A percentile compares a stretch with the other conserved stretches of the same genome.
Conservation (phyloP, 1,140 invertebrate species). For the Leptoteleia sp. region DNA sequence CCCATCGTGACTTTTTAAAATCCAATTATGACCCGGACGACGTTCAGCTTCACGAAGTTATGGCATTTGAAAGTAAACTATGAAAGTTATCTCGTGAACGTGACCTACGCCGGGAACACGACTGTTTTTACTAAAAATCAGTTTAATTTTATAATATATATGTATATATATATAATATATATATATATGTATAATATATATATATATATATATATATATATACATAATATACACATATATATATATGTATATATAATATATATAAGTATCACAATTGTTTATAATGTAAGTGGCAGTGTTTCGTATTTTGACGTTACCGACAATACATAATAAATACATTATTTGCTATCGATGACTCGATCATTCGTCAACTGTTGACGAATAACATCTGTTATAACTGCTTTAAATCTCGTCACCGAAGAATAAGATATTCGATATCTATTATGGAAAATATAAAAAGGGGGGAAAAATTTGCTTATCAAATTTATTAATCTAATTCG, state of each 20-base stretch:
- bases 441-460: too few species aligned
- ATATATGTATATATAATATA: constrained; percentile 35
- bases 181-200: too few species aligned
- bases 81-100: not conserved
- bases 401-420: too few species aligned
- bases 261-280: constrained; percentile 60
- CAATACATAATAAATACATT: constrained; percentile 44
- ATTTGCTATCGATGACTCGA: too few species aligned
- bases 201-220: too few species aligned
- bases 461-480: too few species aligned
- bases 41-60: constrained; percentile 13
- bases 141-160: constrained; percentile 4
- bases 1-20: constrained; percentile 6
- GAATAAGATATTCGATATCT: too few species aligned
- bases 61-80: constrained; percentile 13
- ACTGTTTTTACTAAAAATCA: constrained; percentile 17
- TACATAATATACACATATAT: too few species aligned
- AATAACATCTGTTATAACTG: too few species aligned
- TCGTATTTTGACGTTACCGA: constrained; percentile 30
- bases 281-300: constrained; percentile 55
- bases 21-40: constrained; percentile 8
- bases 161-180: too few species aligned
- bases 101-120: not conserved
- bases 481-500: too few species aligned
- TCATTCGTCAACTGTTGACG: too few species aligned